These are phyloP conservation scores for Drosophila seclusa DNA, from an alignment of 2,888 invertebrate species.

Conservation along the genomic window DNA sequence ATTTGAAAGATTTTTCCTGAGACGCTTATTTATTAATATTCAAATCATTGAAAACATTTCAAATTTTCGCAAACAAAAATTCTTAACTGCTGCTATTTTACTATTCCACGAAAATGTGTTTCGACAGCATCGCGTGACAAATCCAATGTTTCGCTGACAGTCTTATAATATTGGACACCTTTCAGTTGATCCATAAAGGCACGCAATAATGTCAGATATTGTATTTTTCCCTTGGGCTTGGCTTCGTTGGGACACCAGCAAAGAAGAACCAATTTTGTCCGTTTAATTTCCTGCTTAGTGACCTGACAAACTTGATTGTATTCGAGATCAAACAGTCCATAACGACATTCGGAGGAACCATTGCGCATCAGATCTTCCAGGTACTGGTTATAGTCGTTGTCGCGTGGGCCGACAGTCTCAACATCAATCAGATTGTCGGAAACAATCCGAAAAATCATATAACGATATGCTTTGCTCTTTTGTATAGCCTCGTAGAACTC, in stretches of 20 bases:
- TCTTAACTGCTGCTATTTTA: neutral
- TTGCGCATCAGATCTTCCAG: slow-evolving; percentile 25
- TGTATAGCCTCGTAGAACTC: slow-evolving; percentile 30
- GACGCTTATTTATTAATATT: neutral
- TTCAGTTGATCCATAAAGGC: slow-evolving; percentile 27
- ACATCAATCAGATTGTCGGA: slow-evolving; percentile 21
- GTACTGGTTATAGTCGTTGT: slow-evolving; percentile 29
- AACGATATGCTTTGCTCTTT: slow-evolving; percentile 28
- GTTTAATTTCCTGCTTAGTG: slow-evolving; percentile 11
- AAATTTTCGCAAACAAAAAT: neutral
- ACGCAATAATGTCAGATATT: slow-evolving; percentile 29
- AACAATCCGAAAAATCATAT: slow-evolving; percentile 33
- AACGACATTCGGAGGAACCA: slow-evolving; percentile 35
- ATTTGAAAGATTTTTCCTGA: neutral
- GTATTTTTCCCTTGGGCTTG: slow-evolving; percentile 29
- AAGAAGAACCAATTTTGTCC: slow-evolving; percentile 29
- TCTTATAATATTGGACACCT: slow-evolving; percentile 35
- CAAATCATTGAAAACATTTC: neutral
- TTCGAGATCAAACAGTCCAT: slow-evolving; percentile 42
- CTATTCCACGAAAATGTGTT: slow-evolving; percentile 1
- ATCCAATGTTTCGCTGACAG: slow-evolving; percentile 11
- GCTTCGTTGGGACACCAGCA: slow-evolving; percentile 40
- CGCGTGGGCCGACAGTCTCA: slow-evolving; percentile 25
- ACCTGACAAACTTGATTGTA: slow-evolving; percentile 28
- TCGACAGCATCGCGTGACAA: slow-evolving; percentile 19